Base-by-base conservation (phyloP, 2,888 invertebrate species). In the Apodemia mormo region DNA sequence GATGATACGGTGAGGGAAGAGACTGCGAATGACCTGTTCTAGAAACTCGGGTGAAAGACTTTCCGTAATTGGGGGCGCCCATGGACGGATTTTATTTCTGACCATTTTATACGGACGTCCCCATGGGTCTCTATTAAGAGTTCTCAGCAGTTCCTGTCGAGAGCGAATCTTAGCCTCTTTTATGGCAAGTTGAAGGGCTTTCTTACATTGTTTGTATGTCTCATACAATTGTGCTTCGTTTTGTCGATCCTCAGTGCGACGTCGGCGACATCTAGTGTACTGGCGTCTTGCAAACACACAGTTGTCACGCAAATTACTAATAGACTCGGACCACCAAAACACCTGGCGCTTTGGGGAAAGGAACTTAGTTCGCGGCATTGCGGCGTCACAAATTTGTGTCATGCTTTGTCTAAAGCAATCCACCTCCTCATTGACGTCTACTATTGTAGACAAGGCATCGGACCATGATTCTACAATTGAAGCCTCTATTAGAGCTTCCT, bases 401-500 rank as follows among this genome's bases (percentile, higher is more conserved):
- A 33, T 7, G 5, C 49, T 66, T 0, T 65, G 64, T 54, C 65
- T 61, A 14, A 54, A 54, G 6, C 54, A n/a, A 54, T 22, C 22
- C 2, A 54, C 54, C 22, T n/a, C 54, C 14, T n/a, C 54, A 7
- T 14, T 3, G 10, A 54, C 10, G 54, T 54, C 22, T 54, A 5
- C 3, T 2, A 2, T 2, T 7, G n/a, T 10, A 7, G 54, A 1
- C 22, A 22, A 2, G 7, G n/a, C n/a, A n/a, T 6, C 8, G 22
- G 7, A n/a, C 14, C 54, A 54, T n/a, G 54, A 54, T n/a, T 67
- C 56, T 6, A 67, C 54, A 40, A 49, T 66, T 66, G 66, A 45
- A 52, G 37, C 68, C 64, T 66, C 66, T 54, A 40, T 43, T 29
- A 66, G 66, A 3, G 56, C 56, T 2, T 33, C 56, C 9, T 56